These are phyloP conservation scores for Heliconius hermathena DNA, from an alignment of 1,140 invertebrate species.

Conservation along the genomic window DNA sequence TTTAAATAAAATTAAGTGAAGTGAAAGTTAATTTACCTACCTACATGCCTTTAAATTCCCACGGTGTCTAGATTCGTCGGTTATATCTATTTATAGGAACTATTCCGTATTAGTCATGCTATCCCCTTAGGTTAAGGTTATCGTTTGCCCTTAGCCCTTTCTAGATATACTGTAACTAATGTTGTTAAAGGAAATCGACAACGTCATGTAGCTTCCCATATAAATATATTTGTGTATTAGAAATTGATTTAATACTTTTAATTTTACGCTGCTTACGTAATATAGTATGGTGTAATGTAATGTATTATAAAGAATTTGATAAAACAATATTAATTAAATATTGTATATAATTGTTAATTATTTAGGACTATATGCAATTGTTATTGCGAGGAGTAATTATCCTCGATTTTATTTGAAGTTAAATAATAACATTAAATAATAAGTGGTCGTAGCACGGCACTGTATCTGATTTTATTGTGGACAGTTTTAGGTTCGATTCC, in stretches of 20 bases:
- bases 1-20: not conserved
- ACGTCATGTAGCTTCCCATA: not conserved
- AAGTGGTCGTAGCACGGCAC: too few species aligned
- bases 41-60: slow-evolving; percentile 13
- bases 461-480: too few species aligned
- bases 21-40: not conserved
- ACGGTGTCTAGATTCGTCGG: slow-evolving; percentile 17
- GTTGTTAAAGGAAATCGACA: slow-evolving; percentile 26
- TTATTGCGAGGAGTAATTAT: too few species aligned
- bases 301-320: too few species aligned
- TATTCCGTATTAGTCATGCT: slow-evolving; percentile 22
- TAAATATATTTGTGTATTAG: not conserved
- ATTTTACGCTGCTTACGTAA: not conserved
- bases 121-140: slow-evolving; percentile 31
- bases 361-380: too few species aligned
- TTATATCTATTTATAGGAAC: slow-evolving; percentile 27
- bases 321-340: too few species aligned
- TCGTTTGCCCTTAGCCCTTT: slow-evolving; percentile 37
- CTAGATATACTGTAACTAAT: slow-evolving; percentile 32
- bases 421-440: too few species aligned
- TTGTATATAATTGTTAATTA: too few species aligned
- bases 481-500: too few species aligned
- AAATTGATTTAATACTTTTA: not conserved
- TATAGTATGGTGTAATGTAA: too few species aligned
- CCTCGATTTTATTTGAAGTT: too few species aligned